phyloP scores from a whole-genome alignment of 1,140 invertebrate genomes.

The Bombus cullumanus region DNA sequence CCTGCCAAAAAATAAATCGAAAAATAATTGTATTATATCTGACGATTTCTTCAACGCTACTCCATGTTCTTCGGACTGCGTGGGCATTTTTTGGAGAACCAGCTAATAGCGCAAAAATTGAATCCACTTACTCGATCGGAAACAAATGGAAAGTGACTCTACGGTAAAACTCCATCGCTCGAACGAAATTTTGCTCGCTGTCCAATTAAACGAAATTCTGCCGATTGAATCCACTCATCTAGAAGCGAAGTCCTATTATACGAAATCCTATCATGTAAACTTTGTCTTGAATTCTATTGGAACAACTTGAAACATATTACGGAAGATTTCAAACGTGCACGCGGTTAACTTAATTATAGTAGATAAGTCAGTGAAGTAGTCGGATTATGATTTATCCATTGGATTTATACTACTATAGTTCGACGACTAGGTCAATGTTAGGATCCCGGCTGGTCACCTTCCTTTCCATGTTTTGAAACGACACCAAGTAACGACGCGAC shows the following conservation, averaged over 20 bases:
- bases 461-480: slow-evolving; percentile 2
- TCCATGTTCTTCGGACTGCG: neutral
- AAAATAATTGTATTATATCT: neutral
- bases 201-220: too few relatives aligned
- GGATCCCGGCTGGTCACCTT: slow-evolving; percentile 20
- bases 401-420: neutral
- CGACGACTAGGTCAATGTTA: neutral
- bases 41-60: neutral
- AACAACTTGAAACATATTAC: too few relatives aligned
- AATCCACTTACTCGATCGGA: too few relatives aligned
- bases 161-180: too few relatives aligned
- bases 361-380: neutral
- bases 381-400: too few relatives aligned
- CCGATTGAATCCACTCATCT: neutral
- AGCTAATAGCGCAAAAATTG: neutral
- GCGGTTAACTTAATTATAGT: too few relatives aligned
- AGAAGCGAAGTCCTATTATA: too few relatives aligned
- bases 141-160: too few relatives aligned
- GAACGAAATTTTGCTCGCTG: too few relatives aligned
- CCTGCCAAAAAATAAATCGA: neutral
- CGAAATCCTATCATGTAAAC: too few relatives aligned
- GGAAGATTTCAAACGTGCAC: too few relatives aligned
- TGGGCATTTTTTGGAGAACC: neutral
- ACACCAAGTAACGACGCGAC: neutral
- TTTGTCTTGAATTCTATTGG: too few relatives aligned